Percentiles rank a stretch among this genome's conserved stretches.
Evolutionary conservation across 2,888 invertebrate genomes (phyloP).

Genomic region (Epistrophella euchroma): DNA sequence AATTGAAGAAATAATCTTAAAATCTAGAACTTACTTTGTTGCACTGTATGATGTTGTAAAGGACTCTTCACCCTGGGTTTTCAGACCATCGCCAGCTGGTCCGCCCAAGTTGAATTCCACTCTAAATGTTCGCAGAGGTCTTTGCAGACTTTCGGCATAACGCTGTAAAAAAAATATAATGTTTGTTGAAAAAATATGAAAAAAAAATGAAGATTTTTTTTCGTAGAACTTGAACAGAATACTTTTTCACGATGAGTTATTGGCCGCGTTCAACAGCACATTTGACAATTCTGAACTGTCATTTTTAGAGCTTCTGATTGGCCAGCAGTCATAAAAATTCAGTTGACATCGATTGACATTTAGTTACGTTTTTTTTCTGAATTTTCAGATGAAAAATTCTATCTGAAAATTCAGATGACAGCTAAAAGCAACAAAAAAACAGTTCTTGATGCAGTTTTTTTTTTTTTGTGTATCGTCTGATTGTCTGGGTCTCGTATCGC

Average conservation of each 20-base stretch:
- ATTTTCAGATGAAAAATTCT: too few species aligned
- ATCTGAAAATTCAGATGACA: too few species aligned
- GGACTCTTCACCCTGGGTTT: constrained; percentile 80
- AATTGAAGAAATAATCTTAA: constrained; percentile 6
- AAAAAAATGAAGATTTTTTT: neutral
- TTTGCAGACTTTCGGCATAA: constrained; percentile 84
- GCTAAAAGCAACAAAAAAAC: too few species aligned
- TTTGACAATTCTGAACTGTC: too few species aligned
- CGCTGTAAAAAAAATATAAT: constrained; percentile 79
- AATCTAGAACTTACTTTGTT: constrained; percentile 82
- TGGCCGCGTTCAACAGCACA: too few species aligned
- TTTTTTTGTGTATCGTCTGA: too few species aligned
- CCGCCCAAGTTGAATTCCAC: constrained; percentile 81
- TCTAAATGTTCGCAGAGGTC: constrained; percentile 84
- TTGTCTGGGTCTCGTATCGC: too few species aligned
- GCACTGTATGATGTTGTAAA: constrained; percentile 83
- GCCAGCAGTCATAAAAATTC: too few species aligned
- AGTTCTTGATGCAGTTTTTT: too few species aligned
- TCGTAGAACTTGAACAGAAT: neutral
- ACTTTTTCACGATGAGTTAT: neutral
- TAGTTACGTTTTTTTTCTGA: too few species aligned
- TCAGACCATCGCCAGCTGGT: constrained; percentile 80
- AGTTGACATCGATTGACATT: too few species aligned
- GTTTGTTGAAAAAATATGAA: constrained; percentile 3
- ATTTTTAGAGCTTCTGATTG: too few species aligned